Percentiles rank a stretch among this genome's conserved stretches.
Evolutionary conservation across 1,140 invertebrate genomes (phyloP).

Genomic region (Drosophila mayri): DNA sequence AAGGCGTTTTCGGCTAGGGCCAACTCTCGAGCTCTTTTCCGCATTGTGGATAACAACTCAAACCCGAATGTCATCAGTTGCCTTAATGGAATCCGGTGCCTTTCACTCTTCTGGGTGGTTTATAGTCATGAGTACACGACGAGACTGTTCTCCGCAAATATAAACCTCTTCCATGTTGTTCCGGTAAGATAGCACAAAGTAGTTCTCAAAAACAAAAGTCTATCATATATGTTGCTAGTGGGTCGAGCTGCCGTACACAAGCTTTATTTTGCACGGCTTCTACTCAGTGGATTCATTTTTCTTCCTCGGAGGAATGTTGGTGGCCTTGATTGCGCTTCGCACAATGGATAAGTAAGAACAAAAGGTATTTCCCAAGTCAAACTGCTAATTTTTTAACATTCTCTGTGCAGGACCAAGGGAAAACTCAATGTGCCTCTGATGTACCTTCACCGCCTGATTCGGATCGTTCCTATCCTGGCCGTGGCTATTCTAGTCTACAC

Average conservation of each 20-base stretch:
- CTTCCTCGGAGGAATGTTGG: slow-evolving; percentile 88
- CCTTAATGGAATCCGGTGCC: slow-evolving; percentile 86
- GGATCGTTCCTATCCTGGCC: not conserved
- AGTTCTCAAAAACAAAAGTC: not conserved
- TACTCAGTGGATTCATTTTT: slow-evolving; percentile 89
- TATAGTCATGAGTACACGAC: slow-evolving; percentile 86
- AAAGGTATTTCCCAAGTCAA: not conserved
- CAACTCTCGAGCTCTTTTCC: slow-evolving; percentile 50
- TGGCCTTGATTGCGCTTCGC: slow-evolving; percentile 87
- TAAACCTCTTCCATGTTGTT: slow-evolving; percentile 45
- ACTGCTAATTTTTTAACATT: not conserved
- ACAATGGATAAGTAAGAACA: slow-evolving; percentile 87
- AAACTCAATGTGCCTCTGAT: slow-evolving; percentile 4
- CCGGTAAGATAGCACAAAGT: not conserved
- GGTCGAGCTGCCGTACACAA: slow-evolving; percentile 85
- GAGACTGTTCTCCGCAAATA: slow-evolving; percentile 38
- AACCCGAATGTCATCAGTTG: slow-evolving; percentile 79
- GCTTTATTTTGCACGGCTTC: slow-evolving; percentile 86
- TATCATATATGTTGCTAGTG: slow-evolving; percentile 28
- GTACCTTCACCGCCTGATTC: not conserved
- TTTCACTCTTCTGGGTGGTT: slow-evolving; percentile 89
- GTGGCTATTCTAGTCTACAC: slow-evolving; percentile 4
- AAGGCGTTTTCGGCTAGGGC: slow-evolving; percentile 51
- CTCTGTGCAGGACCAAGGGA: slow-evolving; percentile 27
- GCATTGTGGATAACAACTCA: slow-evolving; percentile 7